Conservation (phyloP, 2,797 vertebrate species). For the Dermochelys coriacea region DNA sequence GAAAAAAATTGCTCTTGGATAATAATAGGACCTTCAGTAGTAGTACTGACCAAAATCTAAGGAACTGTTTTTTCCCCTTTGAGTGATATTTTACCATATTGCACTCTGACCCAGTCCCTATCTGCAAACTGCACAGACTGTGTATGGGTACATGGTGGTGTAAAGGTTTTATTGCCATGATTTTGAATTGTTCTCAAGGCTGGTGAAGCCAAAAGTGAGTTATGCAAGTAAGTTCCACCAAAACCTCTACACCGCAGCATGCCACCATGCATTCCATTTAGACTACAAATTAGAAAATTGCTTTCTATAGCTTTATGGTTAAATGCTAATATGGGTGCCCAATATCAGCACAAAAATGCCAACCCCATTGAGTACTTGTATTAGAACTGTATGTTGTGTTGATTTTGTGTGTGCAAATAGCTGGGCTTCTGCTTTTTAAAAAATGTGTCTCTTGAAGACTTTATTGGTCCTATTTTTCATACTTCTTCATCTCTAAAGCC, state of each 20-base stretch:
- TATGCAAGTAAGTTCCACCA: not conserved
- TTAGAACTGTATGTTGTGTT: not conserved
- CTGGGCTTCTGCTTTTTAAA: not conserved
- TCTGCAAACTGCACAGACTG: not conserved
- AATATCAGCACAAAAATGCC: not conserved
- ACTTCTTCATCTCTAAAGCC: not conserved
- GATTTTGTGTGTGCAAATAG: not conserved
- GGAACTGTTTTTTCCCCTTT: not conserved
- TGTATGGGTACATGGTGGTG: not conserved
- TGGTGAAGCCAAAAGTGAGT: slow-evolving; percentile 26
- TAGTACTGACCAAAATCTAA: slow-evolving; percentile 43
- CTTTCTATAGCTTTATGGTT: not conserved
- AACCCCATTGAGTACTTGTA: not conserved
- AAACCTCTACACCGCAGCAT: not conserved
- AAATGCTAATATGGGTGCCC: not conserved
- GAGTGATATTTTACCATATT: slow-evolving; percentile 28
- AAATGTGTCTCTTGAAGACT: not conserved
- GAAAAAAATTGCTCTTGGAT: slow-evolving; percentile 9
- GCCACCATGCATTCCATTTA: not conserved
- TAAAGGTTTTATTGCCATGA: not conserved
- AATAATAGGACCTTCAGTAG: slow-evolving; percentile 25
- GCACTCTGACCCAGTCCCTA: not conserved
- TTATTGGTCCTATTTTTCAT: not conserved
- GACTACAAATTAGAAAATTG: not conserved
- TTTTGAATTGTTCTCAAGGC: not conserved